These are phyloP conservation scores for Brenthis daphne DNA, from an alignment of 2,888 invertebrate genomes.

Conservation along the genomic window DNA sequence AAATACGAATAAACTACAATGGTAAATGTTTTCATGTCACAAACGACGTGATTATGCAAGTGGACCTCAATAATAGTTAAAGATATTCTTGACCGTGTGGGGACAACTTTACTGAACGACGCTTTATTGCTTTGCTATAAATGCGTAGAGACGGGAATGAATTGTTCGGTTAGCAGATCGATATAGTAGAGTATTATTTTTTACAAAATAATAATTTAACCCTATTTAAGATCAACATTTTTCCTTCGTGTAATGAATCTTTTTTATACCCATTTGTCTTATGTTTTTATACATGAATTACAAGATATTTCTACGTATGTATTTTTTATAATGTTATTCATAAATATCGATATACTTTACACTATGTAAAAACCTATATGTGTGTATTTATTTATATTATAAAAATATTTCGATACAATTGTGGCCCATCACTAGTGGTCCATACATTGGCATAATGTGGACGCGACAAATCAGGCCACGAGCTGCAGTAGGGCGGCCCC, in stretches of 20 bases:
- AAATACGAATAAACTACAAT: slow-evolving; percentile 24
- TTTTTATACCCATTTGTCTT: too few relatives aligned
- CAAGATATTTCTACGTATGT: too few relatives aligned
- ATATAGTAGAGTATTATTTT: neutral
- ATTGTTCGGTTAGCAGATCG: neutral
- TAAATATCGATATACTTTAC: too few relatives aligned
- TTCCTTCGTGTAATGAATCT: too few relatives aligned
- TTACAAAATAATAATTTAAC: too few relatives aligned
- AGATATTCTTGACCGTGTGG: slow-evolving; percentile 71
- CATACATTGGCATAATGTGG: slow-evolving; percentile 67
- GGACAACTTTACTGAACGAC: slow-evolving; percentile 59
- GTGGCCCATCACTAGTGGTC: slow-evolving; percentile 46
- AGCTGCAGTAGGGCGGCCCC: slow-evolving; percentile 74
- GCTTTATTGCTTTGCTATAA: slow-evolving; percentile 64
- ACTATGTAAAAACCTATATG: too few relatives aligned
- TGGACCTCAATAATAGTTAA: slow-evolving; percentile 60
- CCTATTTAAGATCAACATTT: too few relatives aligned
- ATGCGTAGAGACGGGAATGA: slow-evolving; percentile 34
- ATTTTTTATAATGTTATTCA: too few relatives aligned
- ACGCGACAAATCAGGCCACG: slow-evolving; percentile 79
- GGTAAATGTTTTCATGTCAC: slow-evolving; percentile 40
- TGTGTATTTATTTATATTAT: neutral
- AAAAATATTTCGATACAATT: slow-evolving; percentile 4
- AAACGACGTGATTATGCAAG: slow-evolving; percentile 61
- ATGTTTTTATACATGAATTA: too few relatives aligned